A percentile compares a stretch with the other conserved stretches of the same genome.
Conservation (phyloP, 2,797 vertebrate genomes). For the Scomberomorus guttatus region DNA sequence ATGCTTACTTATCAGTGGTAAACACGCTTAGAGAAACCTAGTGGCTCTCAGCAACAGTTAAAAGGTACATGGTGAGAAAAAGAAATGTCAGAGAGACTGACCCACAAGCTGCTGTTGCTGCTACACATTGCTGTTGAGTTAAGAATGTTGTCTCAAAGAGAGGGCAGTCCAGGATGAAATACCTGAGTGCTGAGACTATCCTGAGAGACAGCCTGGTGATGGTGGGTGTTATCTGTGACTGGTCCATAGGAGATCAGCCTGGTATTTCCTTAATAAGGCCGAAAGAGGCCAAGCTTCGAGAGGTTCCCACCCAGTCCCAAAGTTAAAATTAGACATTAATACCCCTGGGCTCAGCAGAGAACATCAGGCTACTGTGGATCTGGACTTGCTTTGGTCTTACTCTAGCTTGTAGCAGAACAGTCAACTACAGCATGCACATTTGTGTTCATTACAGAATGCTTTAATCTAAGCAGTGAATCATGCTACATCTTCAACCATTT, state of each 20-base stretch:
- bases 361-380: slow-evolving; percentile 20
- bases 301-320: slow-evolving; percentile 40
- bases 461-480: background rate
- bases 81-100: slow-evolving; percentile 40
- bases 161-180: slow-evolving; percentile 41
- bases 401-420: background rate
- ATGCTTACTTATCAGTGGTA: slow-evolving; percentile 50
- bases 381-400: slow-evolving; percentile 10
- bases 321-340: slow-evolving; percentile 74
- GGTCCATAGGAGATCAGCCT: slow-evolving; percentile 60
- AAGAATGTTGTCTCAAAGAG: slow-evolving; percentile 16
- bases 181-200: slow-evolving; percentile 48
- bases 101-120: slow-evolving; percentile 6
- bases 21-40: slow-evolving; percentile 38
- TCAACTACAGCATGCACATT: background rate
- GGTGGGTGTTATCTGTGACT: slow-evolving; percentile 44
- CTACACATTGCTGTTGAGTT: slow-evolving; percentile 23
- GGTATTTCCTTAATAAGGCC: slow-evolving; percentile 76
- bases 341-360: slow-evolving; percentile 48
- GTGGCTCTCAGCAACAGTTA: slow-evolving; percentile 25
- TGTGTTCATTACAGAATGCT: background rate
- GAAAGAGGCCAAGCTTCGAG: slow-evolving; percentile 45
- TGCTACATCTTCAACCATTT: background rate
- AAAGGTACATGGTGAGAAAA: background rate
- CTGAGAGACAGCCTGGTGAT: slow-evolving; percentile 18